A percentile compares a stretch with the other conserved stretches of the same genome.
Evolutionary conservation across 2,797 vertebrate genomes (phyloP).

Genomic region (Aselliscus stoliczkanus): DNA sequence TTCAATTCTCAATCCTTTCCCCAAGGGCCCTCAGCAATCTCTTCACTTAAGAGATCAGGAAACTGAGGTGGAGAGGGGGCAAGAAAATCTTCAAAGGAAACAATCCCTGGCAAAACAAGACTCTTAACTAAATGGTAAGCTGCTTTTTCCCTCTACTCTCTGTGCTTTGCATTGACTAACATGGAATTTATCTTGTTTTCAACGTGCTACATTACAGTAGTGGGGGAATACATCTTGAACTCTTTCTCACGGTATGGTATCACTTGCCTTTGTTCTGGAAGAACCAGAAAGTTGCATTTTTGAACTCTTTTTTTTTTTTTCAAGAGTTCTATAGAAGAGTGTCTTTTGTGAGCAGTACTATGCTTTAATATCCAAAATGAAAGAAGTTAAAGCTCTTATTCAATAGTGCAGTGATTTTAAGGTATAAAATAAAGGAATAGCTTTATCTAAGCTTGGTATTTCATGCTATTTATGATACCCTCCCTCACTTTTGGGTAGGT

Average conservation of each 20-base stretch:
- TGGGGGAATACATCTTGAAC: not conserved
- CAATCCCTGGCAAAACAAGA: not conserved
- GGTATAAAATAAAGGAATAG: not conserved
- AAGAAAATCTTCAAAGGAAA: not conserved
- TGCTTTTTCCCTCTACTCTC: not conserved
- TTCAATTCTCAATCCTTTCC: not conserved
- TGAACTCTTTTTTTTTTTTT: not conserved
- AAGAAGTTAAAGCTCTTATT: not conserved
- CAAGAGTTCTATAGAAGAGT: not conserved
- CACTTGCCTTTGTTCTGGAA: not conserved
- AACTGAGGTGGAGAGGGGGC: not conserved
- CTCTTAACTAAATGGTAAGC: not conserved
- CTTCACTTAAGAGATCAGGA: not conserved
- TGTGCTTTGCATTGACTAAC: not conserved
- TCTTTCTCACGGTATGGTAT: not conserved
- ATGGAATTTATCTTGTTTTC: not conserved
- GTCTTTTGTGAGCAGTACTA: not conserved
- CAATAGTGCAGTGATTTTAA: not conserved
- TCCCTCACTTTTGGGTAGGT: not conserved
- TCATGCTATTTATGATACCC: not conserved
- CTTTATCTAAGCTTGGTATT: not conserved
- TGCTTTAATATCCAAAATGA: not conserved
- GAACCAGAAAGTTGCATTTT: not conserved
- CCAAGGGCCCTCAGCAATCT: not conserved
- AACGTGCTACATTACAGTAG: not conserved